Conservation (phyloP, 2,113 vertebrate species). For the Hemibagrus wyckioides region DNA sequence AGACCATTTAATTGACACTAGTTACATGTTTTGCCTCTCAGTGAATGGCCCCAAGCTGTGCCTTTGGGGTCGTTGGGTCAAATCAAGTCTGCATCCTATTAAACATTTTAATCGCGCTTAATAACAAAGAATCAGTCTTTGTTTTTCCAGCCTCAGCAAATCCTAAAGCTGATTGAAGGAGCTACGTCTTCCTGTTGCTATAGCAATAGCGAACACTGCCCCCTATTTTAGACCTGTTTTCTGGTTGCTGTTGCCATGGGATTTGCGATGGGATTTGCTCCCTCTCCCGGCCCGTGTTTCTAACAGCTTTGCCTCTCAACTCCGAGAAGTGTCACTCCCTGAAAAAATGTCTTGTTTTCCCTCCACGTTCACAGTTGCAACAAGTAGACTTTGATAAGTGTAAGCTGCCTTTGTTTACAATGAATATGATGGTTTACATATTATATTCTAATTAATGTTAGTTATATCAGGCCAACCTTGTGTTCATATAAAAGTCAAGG, state of each 20-base stretch:
- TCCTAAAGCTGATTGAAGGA: conserved; percentile 70
- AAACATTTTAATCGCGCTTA: conserved; percentile 57
- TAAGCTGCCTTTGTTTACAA: background rate
- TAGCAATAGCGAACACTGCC: conserved; percentile 84
- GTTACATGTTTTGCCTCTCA: background rate
- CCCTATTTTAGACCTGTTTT: conserved; percentile 83
- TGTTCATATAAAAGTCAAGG: background rate
- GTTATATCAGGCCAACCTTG: background rate
- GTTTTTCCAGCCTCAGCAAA: conserved; percentile 73
- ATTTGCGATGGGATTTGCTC: conserved; percentile 69
- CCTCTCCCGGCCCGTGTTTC: conserved; percentile 61
- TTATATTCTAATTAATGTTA: too few species aligned
- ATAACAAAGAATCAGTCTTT: conserved; percentile 64
- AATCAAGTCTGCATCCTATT: conserved; percentile 45
- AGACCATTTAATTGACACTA: background rate
- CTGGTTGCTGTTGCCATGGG: conserved; percentile 82
- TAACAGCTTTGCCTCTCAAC: conserved; percentile 40
- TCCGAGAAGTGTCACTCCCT: conserved; percentile 35
- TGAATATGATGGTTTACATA: too few species aligned
- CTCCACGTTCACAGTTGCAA: background rate
- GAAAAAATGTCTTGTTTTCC: conserved; percentile 31
- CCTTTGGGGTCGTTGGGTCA: conserved; percentile 24
- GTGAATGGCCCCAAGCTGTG: background rate
- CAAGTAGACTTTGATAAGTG: conserved; percentile 7
- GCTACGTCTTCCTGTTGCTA: conserved; percentile 79